Conservation (phyloP, 2,888 invertebrate genomes). For the Acrobasis suavella region DNA sequence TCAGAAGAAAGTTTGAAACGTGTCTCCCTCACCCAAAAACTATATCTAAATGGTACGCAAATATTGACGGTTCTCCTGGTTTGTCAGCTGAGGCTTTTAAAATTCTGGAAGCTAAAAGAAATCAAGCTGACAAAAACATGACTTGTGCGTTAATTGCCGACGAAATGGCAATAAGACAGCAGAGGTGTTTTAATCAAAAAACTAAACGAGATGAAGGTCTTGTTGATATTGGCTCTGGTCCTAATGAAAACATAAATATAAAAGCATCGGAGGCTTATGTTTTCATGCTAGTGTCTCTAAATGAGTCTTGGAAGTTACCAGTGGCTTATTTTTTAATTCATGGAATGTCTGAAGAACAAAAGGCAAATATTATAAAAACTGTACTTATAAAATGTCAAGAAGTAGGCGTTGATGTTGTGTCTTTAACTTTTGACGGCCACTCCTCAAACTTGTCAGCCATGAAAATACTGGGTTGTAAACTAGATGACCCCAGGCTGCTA, state of each 20-base stretch:
- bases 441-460: conserved; percentile 30
- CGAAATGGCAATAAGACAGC: conserved; percentile 34
- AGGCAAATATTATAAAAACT: conserved; percentile 32
- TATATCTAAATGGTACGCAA: conserved; percentile 33
- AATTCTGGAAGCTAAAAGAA: conserved; percentile 1
- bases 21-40: conserved; percentile 35
- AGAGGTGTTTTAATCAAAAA: conserved; percentile 23
- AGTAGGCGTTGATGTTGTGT: conserved; percentile 31
- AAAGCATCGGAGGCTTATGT: conserved; percentile 22
- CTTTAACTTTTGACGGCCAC: conserved; percentile 36
- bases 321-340: conserved; percentile 42
- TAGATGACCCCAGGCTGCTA: conserved; percentile 16
- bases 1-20: conserved; percentile 33
- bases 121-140: neutral
- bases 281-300: conserved; percentile 29
- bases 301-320: conserved; percentile 41
- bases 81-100: conserved; percentile 34
- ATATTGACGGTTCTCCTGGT: conserved; percentile 31
- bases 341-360: conserved; percentile 33
- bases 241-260: neutral
- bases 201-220: neutral
- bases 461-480: conserved; percentile 31
- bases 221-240: conserved; percentile 1
- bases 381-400: conserved; percentile 30
- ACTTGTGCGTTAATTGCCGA: conserved; percentile 27